A percentile compares a stretch with the other conserved stretches of the same genome.
phyloP scores from a whole-genome alignment of 2,113 vertebrate genomes.

The Cyanistes caeruleus region DNA sequence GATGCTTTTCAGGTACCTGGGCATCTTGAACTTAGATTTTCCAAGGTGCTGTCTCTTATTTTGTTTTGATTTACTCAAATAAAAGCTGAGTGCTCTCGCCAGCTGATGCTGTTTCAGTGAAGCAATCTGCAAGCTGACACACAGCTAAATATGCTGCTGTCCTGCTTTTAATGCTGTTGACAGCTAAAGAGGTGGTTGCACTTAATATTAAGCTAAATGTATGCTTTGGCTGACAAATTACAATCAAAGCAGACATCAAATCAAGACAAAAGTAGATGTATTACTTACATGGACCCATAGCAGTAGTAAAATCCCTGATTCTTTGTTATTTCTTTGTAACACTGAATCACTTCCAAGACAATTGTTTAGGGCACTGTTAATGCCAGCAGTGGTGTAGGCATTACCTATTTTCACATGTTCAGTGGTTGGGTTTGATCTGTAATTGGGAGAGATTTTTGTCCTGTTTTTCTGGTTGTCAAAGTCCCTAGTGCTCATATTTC shows the following conservation, averaged over 20 bases:
- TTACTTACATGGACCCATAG: neutral
- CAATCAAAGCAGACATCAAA: neutral
- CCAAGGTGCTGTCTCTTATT: neutral
- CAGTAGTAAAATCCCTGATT: neutral
- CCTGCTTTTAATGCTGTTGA: neutral
- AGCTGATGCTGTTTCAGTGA: neutral
- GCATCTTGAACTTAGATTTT: neutral
- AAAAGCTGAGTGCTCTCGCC: neutral
- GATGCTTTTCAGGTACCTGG: neutral
- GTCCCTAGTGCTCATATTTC: neutral
- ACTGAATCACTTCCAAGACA: neutral
- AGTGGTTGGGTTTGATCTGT: neutral
- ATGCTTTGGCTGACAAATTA: neutral
- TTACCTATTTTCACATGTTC: neutral
- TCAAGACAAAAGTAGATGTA: neutral
- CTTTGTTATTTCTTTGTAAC: neutral
- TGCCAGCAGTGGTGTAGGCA: neutral
- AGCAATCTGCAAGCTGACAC: neutral
- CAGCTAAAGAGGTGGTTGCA: neutral
- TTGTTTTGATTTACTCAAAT: neutral
- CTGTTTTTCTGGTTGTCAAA: neutral
- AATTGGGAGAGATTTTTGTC: neutral
- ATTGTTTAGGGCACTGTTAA: rapidly evolving
- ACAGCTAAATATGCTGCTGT: neutral
- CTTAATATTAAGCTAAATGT: neutral